Base-by-base conservation (phyloP, 1,140 invertebrate genomes). In the Danaus melanippus region DNA sequence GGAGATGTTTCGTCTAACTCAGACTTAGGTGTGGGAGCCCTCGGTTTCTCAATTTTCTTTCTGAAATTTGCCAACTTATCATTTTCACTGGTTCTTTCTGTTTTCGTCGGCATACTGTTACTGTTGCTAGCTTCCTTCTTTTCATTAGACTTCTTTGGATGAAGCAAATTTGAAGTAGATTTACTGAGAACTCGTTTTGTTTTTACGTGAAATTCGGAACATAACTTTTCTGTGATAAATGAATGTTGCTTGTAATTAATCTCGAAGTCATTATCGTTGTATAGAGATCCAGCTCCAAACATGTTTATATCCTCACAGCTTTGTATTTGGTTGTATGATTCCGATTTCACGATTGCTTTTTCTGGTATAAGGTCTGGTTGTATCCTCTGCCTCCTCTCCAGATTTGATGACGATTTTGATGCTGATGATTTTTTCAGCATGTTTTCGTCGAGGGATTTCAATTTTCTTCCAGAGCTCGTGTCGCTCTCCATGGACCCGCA, bases 161-260 rank as follows among this genome's bases (percentile, higher is more conserved):
- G 88, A 53, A 90, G 77, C 53, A 90, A 71, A 67, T 90, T 90
- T 3, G 89, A 89, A 4, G 89, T 90, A 6, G 89, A 90, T 76
- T 90, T 90, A 64, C 89, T 90, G 0, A 90, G 81, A 41, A 88
- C 86, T 60, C 88, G 84, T 52, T 89, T 89, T 3, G 89, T 90
- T 67, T 90, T 90, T 0, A 90, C 89, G 58, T 90, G 89, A 58
- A 90, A 90, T 73, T 90, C 89, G 11, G 89, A 89, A 72, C 89
- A 90, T 10, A 90, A 66, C 63, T 90, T 90, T 60, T 90, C 89
- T 40, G 89, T 90, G 15, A 90, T 90, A 49, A 88, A 90, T 0
- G 89, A 90, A 65, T 89, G 87, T 43, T 89, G 89, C 60, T 87
- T 88, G 58, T 76, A 86, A 62, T 83, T 84, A 8, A 86, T 82